phyloP scores from a whole-genome alignment of 2,888 invertebrate species.

The Torymus texanus region DNA sequence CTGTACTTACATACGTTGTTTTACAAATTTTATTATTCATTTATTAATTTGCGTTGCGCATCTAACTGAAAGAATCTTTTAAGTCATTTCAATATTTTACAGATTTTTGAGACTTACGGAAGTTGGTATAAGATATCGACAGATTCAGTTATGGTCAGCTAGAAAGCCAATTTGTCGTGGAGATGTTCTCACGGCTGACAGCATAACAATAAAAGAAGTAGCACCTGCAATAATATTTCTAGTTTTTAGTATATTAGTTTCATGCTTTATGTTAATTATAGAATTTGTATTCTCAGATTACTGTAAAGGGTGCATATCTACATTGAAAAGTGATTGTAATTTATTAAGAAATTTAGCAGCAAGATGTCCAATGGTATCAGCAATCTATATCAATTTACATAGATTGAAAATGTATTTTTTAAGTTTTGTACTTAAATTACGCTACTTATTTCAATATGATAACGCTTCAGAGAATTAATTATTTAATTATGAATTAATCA shows the following conservation, averaged over 20 bases:
- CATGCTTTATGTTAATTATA: conserved; percentile 58
- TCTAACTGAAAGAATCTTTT: no score
- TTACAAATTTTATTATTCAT: no score
- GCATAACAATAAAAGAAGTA: conserved; percentile 67
- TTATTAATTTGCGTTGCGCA: no score
- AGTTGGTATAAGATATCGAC: conserved; percentile 65
- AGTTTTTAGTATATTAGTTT: conserved; percentile 60
- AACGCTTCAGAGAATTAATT: no score
- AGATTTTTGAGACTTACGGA: conserved; percentile 65
- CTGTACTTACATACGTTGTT: no score
- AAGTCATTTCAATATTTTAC: neutral
- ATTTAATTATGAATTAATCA: no score
- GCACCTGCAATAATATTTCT: conserved; percentile 66
- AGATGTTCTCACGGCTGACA: conserved; percentile 63
- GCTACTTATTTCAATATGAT: no score
- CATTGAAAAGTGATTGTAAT: no score
- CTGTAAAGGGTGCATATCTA: neutral
- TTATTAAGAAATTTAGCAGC: no score
- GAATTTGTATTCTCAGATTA: conserved; percentile 45
- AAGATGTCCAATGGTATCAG: no score
- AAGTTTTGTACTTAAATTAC: conserved; percentile 7
- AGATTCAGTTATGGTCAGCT: conserved; percentile 65
- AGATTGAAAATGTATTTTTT: no score
- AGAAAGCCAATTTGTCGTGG: conserved; percentile 66
- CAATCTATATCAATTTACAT: no score